Conservation (phyloP, 2,113 vertebrate genomes). For the Lasiurus borealis region DNA sequence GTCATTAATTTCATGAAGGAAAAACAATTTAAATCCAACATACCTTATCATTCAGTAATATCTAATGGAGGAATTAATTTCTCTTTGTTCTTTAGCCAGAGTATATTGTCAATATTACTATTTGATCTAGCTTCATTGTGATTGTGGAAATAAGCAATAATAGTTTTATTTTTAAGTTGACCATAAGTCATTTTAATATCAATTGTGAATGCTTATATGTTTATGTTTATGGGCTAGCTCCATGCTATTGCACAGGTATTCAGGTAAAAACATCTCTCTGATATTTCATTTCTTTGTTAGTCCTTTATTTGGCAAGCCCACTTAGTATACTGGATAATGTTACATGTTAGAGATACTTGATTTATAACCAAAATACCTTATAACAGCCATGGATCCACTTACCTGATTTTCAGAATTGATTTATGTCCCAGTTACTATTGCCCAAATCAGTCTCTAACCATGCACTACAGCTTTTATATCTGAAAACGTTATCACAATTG, state of each 20-base stretch:
- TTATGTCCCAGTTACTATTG: background rate
- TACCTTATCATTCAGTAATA: constrained; percentile 72
- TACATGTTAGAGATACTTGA: background rate
- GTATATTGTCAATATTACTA: constrained; percentile 54
- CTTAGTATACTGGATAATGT: background rate
- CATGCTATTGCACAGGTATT: constrained; percentile 4
- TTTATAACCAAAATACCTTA: background rate
- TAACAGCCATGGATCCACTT: background rate
- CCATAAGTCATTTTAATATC: constrained; percentile 59
- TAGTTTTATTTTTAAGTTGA: constrained; percentile 55
- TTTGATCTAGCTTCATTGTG: constrained; percentile 55
- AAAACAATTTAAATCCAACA: constrained; percentile 69
- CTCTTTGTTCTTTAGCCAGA: constrained; percentile 64
- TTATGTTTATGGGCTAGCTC: constrained; percentile 38
- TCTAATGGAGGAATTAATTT: constrained; percentile 51
- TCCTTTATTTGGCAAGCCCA: constrained; percentile 2
- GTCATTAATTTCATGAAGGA: constrained; percentile 75
- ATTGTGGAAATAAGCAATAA: constrained; percentile 70
- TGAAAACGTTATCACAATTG: background rate
- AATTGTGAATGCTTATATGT: constrained; percentile 37
- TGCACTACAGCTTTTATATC: background rate
- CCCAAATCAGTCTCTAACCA: background rate
- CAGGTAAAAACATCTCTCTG: constrained; percentile 16
- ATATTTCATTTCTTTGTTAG: background rate
- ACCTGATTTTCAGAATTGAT: background rate